Conservation (phyloP, 1,140 invertebrate genomes). For the Chlorops oryzae region DNA sequence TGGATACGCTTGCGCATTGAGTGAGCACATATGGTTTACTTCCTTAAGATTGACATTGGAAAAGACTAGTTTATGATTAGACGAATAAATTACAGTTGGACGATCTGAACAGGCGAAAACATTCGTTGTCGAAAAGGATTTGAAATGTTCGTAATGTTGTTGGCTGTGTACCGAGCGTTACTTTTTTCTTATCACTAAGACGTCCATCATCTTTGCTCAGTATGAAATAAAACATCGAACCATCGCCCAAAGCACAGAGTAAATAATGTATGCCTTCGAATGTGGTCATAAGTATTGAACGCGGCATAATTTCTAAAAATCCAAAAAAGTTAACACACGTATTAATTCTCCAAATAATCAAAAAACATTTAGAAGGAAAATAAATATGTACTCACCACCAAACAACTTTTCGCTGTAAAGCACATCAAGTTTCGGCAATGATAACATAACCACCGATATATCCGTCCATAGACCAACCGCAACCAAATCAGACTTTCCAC, state of each 20-base stretch:
- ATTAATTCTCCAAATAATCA: conserved; percentile 2
- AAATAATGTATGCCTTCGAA: conserved; percentile 91
- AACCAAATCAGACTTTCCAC: conserved; percentile 64
- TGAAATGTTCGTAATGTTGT: conserved; percentile 87
- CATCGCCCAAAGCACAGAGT: conserved; percentile 91
- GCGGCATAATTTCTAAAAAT: conserved; percentile 79
- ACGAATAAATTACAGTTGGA: conserved; percentile 97
- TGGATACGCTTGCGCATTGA: conserved; percentile 90
- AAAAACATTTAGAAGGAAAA: not conserved
- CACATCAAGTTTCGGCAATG: conserved; percentile 70
- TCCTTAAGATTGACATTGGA: conserved; percentile 98
- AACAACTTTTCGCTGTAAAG: conserved; percentile 80
- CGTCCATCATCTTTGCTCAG: conserved; percentile 66
- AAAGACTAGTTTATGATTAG: conserved; percentile 97
- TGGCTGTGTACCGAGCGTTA: conserved; percentile 95
- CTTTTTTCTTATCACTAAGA: conserved; percentile 79
- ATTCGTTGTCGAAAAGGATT: conserved; percentile 87
- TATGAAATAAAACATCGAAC: conserved; percentile 94
- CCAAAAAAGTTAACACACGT: conserved; percentile 25
- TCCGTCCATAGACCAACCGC: conserved; percentile 97
- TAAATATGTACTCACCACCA: conserved; percentile 50
- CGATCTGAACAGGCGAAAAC: conserved; percentile 98
- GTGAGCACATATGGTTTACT: conserved; percentile 96
- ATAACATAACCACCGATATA: conserved; percentile 82
- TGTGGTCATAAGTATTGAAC: conserved; percentile 89